These are phyloP conservation scores for Belonocnema kinseyi DNA, from an alignment of 1,140 invertebrate genomes.

Conservation along the genomic window DNA sequence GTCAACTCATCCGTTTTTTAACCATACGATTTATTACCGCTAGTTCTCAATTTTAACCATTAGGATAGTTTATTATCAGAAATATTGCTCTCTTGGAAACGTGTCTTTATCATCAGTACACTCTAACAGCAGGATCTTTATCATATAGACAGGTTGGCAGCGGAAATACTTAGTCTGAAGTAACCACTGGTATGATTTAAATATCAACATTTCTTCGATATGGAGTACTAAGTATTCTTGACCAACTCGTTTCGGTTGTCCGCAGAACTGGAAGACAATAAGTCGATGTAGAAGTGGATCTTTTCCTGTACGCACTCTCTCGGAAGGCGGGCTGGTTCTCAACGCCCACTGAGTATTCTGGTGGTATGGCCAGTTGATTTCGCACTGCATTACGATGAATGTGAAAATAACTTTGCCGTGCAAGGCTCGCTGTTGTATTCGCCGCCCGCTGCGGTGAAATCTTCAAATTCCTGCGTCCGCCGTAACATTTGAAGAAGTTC, in stretches of 20 bases:
- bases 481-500: background rate
- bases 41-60: too few species aligned
- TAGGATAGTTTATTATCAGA: too few species aligned
- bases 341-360: slow-evolving; percentile 28
- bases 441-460: slow-evolving; percentile 15
- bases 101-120: too few species aligned
- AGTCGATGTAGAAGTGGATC: slow-evolving; percentile 30
- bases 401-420: slow-evolving; percentile 19
- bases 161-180: background rate
- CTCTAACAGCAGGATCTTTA: too few species aligned
- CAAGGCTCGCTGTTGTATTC: slow-evolving; percentile 1
- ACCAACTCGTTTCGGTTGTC: slow-evolving; percentile 12
- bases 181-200: background rate
- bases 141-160: too few species aligned
- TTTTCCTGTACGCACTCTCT: slow-evolving; percentile 27
- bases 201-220: background rate
- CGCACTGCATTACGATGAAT: slow-evolving; percentile 27
- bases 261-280: slow-evolving; percentile 12
- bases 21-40: too few species aligned
- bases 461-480: background rate
- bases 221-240: background rate
- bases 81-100: too few species aligned
- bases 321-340: slow-evolving; percentile 26
- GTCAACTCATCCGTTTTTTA: too few species aligned
- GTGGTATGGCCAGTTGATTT: slow-evolving; percentile 28